Percentiles rank a stretch among this genome's conserved stretches.
phyloP scores from a whole-genome alignment of 2,888 invertebrate genomes.

The Hermaeophaga mercurialis region DNA sequence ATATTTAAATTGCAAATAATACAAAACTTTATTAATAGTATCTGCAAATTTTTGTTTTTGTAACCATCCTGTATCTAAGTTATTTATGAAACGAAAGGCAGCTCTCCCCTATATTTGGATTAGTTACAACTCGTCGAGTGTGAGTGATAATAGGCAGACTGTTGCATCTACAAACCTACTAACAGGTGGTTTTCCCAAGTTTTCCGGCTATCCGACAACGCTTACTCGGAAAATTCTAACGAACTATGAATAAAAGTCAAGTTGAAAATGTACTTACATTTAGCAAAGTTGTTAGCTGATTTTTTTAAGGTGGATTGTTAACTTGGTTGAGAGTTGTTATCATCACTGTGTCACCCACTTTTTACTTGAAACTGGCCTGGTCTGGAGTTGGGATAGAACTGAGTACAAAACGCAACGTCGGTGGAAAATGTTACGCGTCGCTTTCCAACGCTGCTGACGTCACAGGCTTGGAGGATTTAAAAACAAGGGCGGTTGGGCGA shows the following conservation, averaged over 20 bases:
- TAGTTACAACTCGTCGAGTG: conserved; percentile 4
- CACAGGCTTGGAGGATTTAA: conserved; percentile 35
- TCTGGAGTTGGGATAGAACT: conserved; percentile 35
- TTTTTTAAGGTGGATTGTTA: not conserved
- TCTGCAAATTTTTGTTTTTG: no score
- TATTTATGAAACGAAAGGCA: not conserved
- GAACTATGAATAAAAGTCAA: conserved; percentile 9
- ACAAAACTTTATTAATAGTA: no score
- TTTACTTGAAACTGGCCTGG: conserved; percentile 24
- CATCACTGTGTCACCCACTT: conserved; percentile 23
- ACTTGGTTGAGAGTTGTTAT: not conserved
- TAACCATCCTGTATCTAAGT: no score
- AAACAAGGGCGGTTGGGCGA: not conserved
- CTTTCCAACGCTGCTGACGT: conserved; percentile 53
- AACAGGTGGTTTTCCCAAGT: conserved; percentile 14
- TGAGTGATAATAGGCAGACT: conserved; percentile 12
- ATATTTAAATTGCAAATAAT: no score
- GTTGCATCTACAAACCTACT: conserved; percentile 8
- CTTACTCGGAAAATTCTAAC: conserved; percentile 12
- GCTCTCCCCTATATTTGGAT: not conserved
- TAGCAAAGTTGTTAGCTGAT: not conserved
- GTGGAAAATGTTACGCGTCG: conserved; percentile 48
- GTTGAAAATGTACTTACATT: conserved; percentile 8
- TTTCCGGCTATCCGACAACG: not conserved
- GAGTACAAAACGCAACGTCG: conserved; percentile 27